These are phyloP conservation scores for Spicauda simplicius DNA, from an alignment of 2,888 invertebrate genomes.

Conservation along the genomic window DNA sequence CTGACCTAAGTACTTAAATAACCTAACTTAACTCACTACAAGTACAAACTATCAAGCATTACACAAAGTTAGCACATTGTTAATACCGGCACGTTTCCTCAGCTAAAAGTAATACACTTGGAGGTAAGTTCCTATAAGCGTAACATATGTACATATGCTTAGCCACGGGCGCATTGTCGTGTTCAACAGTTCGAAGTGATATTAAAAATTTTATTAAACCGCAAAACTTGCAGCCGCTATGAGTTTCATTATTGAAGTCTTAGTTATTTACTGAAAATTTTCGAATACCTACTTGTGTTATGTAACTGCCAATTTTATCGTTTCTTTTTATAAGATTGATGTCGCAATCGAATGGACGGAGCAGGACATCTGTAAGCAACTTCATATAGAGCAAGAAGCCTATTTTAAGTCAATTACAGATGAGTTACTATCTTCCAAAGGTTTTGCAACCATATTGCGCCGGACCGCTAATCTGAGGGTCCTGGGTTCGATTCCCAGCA, in stretches of 20 bases:
- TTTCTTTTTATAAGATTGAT: no score
- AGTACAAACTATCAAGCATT: not conserved
- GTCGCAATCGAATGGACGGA: no score
- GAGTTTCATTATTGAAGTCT: not conserved
- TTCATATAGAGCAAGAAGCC: no score
- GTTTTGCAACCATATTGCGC: no score
- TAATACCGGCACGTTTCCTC: not conserved
- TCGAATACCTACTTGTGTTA: not conserved
- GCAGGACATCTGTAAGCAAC: no score
- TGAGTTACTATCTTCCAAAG: no score
- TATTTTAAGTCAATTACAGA: no score
- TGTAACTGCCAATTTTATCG: not conserved
- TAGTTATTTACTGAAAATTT: not conserved
- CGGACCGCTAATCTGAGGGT: no score
- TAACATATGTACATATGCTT: not conserved
- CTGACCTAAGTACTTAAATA: no score
- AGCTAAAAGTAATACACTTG: not conserved
- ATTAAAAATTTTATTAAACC: constrained; percentile 3
- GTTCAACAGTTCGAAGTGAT: constrained; percentile 3
- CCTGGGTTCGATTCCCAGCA: no score
- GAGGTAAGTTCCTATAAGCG: not conserved
- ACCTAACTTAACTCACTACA: not conserved
- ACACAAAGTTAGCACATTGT: constrained; percentile 4
- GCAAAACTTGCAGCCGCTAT: not conserved
- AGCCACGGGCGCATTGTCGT: not conserved